Evolutionary conservation across 2,113 vertebrate genomes (phyloP), one percentile per base, ranked within the genome.

Genomic region (Prionailurus viverrinus): DNA sequence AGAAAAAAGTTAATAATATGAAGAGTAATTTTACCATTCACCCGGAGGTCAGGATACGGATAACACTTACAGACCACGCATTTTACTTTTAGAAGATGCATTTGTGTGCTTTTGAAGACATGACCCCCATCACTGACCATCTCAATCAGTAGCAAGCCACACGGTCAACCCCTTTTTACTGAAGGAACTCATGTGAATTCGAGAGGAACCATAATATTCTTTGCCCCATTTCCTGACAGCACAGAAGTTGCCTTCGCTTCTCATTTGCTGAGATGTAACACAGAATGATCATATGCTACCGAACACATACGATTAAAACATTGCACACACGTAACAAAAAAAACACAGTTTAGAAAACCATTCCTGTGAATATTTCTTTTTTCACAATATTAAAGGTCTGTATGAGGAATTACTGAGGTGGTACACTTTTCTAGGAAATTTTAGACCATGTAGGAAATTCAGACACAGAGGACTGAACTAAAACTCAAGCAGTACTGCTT

Each of bases 281-380:
- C 13, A 68, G 39, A 90, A 63, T 27, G 55, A 79, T 86, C 23
- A 36, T 69, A n/a, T 76, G 87, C 95, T 87, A 68, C 3, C 81
- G 39, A 92, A 96, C 71, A 73, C 8, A 39, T 16, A 16, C 21
- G 18, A 76, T 89, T 25, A 31, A 82, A 23, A 79, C 83, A 65
- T 36, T 87, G 91, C 76, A 91, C 14, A 86, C 15, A 41, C 8
- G 1, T 45, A 9, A 45, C 9, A 9, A 45, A 83, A 73, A 14
- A 73, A 69, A 85, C n/a, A 53, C 66, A 68, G 36, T 45, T 95
- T 55, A 93, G 61, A 89, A 92, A 94, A 81, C 31, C 36, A 93
- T 31, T 74, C 36, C 79, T 29, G 76, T 45, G 13, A 82, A 15
- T 89, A 33, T 94, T 79, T 71, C 19, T 83, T 96, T 95, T 83